A percentile compares a stretch with the other conserved stretches of the same genome.
These are phyloP conservation scores for Sipha maydis DNA, from an alignment of 2,888 invertebrate genomes.

Conservation along the genomic window DNA sequence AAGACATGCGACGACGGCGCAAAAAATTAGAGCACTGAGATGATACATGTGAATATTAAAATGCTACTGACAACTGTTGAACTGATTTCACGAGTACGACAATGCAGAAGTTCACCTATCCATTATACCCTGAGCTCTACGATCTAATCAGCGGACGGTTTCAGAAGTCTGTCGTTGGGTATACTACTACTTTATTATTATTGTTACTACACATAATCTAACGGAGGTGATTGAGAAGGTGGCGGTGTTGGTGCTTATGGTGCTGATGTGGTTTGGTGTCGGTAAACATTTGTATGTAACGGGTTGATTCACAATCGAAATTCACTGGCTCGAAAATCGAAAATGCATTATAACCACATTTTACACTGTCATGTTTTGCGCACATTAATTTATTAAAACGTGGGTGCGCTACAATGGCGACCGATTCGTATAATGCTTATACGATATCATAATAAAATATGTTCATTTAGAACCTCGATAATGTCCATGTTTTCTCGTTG, in stretches of 20 bases:
- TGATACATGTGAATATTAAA: not conserved
- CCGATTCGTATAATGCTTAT: not conserved
- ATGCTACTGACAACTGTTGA: not conserved
- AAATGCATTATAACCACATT: not conserved
- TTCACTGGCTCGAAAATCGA: not conserved
- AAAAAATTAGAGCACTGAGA: not conserved
- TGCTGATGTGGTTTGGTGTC: not conserved
- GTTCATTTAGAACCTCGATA: not conserved
- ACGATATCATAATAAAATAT: not conserved
- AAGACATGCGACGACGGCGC: not conserved
- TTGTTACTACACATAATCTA: not conserved
- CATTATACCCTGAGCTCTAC: too few species aligned
- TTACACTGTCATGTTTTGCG: not conserved
- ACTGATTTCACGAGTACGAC: too few species aligned
- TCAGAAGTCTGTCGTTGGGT: not conserved
- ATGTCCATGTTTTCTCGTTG: not conserved
- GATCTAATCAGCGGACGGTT: not conserved
- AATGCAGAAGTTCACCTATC: too few species aligned
- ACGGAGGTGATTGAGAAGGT: not conserved
- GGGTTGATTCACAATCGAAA: not conserved
- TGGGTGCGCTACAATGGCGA: not conserved
- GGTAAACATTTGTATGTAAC: not conserved
- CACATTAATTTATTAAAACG: not conserved
- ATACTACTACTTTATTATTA: not conserved
- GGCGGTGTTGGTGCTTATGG: not conserved